Conservation (phyloP, 1,140 invertebrate genomes). For the Ostrea denselamellosa region DNA sequence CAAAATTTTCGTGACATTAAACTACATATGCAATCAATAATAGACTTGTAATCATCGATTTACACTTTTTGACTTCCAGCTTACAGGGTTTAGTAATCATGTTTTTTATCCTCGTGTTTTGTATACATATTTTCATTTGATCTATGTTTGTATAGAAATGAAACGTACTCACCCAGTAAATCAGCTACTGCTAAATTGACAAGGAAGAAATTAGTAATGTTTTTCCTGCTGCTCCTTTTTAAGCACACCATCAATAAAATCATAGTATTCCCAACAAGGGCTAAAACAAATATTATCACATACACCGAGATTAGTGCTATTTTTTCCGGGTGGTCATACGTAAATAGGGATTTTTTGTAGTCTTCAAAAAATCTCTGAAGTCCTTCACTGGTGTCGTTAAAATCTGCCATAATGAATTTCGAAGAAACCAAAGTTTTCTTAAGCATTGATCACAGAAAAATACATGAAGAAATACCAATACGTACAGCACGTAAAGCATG, state of each 20-base stretch:
- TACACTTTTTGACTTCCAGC: too few relatives aligned
- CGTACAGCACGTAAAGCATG: too few relatives aligned
- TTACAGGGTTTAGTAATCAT: too few relatives aligned
- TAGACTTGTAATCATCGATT: too few relatives aligned
- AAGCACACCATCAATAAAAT: constrained; percentile 66
- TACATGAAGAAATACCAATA: not conserved
- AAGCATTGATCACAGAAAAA: not conserved
- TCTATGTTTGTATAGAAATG: not conserved
- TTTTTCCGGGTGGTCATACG: constrained; percentile 55
- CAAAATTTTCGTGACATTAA: too few relatives aligned
- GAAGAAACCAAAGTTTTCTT: not conserved
- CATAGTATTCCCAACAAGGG: constrained; percentile 64
- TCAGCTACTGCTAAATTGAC: constrained; percentile 69
- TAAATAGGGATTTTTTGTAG: constrained; percentile 47
- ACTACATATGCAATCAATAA: too few relatives aligned
- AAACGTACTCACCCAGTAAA: constrained; percentile 65
- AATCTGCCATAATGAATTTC: not conserved
- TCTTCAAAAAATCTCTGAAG: constrained; percentile 44
- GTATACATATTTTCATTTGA: too few relatives aligned
- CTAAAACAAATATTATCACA: constrained; percentile 66
- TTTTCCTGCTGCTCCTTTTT: constrained; percentile 61
- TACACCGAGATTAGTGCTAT: constrained; percentile 67
- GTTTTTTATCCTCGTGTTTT: too few relatives aligned
- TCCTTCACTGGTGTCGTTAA: not conserved
- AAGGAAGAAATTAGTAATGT: constrained; percentile 68